Evolutionary conservation across 2,888 invertebrate species (phyloP), one percentile per base, ranked within the genome.

Genomic region (Invenusta paracnida): DNA sequence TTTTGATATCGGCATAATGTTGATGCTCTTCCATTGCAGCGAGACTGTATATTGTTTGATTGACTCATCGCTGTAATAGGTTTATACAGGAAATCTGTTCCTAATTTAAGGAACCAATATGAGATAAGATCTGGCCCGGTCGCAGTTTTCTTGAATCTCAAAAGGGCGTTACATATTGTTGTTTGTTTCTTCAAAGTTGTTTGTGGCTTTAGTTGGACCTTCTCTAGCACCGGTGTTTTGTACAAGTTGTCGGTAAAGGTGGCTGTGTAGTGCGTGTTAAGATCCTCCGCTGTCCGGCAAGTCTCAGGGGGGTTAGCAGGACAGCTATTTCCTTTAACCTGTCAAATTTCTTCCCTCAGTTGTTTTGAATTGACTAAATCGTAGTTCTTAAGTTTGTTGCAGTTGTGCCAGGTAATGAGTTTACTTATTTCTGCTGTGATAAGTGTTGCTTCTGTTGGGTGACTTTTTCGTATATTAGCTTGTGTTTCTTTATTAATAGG

Each of bases 31-130:
- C 73, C 73, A 73, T 73, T 73, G 73, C 73, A 13, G 25, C 17
- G 73, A 23, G 73, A 73, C 73, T 73, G 73, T 73, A 25, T 73
- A 73, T 73, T 73, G 73, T 2, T 73, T 73, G 17, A 23, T 73
- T 73, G 73, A 73, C 27, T 23, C 23, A 23, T 5, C 73, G 17
- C 73, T n/a, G 73, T 73, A 25, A 73, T 73, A 73, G 73, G 25
- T 25, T n/a, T 73, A 73, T 25, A 23, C 27, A 73, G 73, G 27
- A 73, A 73, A 23, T 73, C 73, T 73, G 73, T 23, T 13, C 73
- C 2, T 73, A n/a, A 73, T 73, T 73, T 25, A 13, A 73, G 73
- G 27, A 23, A 73, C 73, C 25, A 73, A 25, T 73, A 73, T 73
- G 73, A 23, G 17, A 73, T 73, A 23, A 73, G 73, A 23, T 73